Conservation (phyloP, 2,888 invertebrate species). For the Catonia carolina region DNA sequence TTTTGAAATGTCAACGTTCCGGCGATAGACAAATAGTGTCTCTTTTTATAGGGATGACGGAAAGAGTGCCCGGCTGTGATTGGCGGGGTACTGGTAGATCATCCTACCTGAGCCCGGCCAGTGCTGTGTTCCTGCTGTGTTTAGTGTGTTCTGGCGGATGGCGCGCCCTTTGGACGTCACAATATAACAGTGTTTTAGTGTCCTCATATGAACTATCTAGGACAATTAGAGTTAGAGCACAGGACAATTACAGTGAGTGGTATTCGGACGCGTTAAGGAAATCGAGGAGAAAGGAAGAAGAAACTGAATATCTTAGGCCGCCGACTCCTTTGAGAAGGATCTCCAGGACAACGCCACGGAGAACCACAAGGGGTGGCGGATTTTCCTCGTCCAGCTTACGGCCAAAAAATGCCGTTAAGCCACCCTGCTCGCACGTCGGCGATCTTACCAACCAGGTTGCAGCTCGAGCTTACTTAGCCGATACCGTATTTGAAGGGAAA, state of each 20-base stretch:
- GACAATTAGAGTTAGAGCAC: background rate
- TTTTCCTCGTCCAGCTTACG: background rate
- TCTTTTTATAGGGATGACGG: slow-evolving; percentile 1
- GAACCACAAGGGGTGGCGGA: background rate
- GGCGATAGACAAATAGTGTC: slow-evolving; percentile 11
- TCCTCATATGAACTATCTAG: slow-evolving; percentile 14
- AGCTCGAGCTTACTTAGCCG: slow-evolving; percentile 56
- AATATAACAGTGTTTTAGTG: slow-evolving; percentile 9
- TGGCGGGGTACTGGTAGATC: background rate
- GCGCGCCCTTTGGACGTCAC: slow-evolving; percentile 19
- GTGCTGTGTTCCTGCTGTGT: slow-evolving; percentile 3
- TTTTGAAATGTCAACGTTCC: slow-evolving; percentile 8
- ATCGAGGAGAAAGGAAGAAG: too few species aligned
- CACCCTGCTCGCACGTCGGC: slow-evolving; percentile 35
- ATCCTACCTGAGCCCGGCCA: background rate
- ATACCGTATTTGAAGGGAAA: slow-evolving; percentile 59
- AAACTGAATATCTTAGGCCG: too few species aligned
- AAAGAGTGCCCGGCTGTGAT: background rate
- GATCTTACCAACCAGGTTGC: slow-evolving; percentile 48
- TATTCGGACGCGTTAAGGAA: too few species aligned
- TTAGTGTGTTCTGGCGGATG: background rate
- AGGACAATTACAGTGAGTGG: too few species aligned
- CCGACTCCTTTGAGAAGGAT: too few species aligned
- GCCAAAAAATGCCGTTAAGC: background rate
- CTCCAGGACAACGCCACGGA: background rate